Conservation (phyloP, 2,888 invertebrate genomes). For the Rotaria magnacalcarata region DNA sequence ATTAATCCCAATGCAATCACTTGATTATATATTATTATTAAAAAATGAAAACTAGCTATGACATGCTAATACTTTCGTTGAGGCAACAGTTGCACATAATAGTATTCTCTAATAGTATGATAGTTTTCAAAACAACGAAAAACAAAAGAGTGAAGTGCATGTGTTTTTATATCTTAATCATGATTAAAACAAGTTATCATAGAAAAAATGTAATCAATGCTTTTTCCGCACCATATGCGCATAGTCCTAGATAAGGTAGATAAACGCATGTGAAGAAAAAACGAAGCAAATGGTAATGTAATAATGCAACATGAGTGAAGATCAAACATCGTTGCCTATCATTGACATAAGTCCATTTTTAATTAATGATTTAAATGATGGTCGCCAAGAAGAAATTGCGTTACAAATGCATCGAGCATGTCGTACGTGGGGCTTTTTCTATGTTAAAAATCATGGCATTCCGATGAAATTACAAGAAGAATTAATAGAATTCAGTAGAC, state of each 20-base stretch:
- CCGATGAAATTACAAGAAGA: constrained; percentile 30
- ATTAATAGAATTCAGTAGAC: constrained; percentile 26
- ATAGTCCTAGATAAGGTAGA: not conserved
- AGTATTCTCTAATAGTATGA: no score
- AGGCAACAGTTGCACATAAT: no score
- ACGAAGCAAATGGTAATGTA: not conserved
- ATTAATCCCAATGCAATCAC: no score
- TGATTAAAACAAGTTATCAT: no score
- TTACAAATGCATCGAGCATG: constrained; percentile 40
- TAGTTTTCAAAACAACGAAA: no score
- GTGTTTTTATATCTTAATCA: no score
- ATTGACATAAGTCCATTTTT: not conserved
- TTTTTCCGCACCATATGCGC: not conserved
- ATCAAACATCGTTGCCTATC: not conserved
- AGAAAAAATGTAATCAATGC: no score
- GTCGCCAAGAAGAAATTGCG: constrained; percentile 9
- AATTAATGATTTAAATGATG: not conserved
- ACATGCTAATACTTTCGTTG: no score
- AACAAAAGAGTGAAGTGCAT: no score
- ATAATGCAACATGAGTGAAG: not conserved
- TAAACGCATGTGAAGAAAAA: not conserved
- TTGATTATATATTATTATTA: no score
- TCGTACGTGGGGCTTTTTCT: constrained; percentile 41
- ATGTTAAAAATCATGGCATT: constrained; percentile 39
- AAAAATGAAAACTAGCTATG: no score